Conservation (phyloP, 2,888 invertebrate genomes). For the Nomada fucata region DNA sequence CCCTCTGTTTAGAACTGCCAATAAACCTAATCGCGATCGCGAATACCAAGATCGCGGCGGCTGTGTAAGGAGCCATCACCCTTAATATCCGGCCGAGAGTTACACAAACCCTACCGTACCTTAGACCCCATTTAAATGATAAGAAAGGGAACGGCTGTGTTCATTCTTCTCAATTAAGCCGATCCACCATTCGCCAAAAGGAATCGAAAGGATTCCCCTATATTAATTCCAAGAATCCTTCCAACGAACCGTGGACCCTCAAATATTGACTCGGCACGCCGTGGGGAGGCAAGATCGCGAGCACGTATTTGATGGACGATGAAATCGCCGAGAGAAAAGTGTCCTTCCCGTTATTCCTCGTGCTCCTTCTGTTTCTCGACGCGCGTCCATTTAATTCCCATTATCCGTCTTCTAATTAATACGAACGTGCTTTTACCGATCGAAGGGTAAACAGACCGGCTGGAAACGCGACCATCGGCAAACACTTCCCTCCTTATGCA, state of each 20-base stretch:
- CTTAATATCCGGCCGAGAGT: neutral
- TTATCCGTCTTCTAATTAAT: constrained; percentile 78
- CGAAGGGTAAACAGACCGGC: constrained; percentile 20
- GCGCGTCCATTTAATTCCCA: constrained; percentile 76
- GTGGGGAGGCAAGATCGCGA: constrained; percentile 52
- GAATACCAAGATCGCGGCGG: neutral
- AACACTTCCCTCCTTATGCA: constrained; percentile 48
- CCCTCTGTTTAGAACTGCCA: too few relatives aligned
- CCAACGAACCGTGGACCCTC: constrained; percentile 70
- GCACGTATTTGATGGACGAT: constrained; percentile 47
- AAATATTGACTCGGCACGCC: constrained; percentile 77
- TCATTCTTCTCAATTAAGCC: constrained; percentile 51
- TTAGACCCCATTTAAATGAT: constrained; percentile 32
- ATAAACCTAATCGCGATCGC: neutral
- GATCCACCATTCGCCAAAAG: constrained; percentile 14
- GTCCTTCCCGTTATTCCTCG: constrained; percentile 42
- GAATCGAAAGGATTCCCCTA: constrained; percentile 39
- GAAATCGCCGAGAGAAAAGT: constrained; percentile 64
- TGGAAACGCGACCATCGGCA: constrained; percentile 22
- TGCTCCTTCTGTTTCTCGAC: constrained; percentile 44
- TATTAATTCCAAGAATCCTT: constrained; percentile 65
- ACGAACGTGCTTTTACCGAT: constrained; percentile 67
- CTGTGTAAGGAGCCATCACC: neutral
- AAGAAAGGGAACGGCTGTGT: constrained; percentile 24
- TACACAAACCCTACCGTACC: neutral